Percentiles rank a stretch among this genome's conserved stretches.
These are phyloP conservation scores for Kryptolebias marmoratus DNA, from an alignment of 2,113 vertebrate species.

Conservation along the genomic window DNA sequence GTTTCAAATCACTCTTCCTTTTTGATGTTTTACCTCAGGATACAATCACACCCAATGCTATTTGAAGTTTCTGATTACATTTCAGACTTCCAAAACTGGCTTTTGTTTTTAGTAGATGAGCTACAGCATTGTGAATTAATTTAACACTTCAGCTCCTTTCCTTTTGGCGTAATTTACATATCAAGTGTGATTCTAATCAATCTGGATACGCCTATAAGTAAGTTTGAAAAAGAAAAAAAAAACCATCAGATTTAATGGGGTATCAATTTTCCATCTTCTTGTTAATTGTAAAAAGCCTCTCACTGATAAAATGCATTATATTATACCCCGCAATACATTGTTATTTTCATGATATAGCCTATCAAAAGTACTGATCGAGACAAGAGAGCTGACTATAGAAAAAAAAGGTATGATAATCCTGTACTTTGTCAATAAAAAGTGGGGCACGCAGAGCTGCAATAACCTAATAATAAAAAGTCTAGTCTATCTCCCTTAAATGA, in stretches of 20 bases:
- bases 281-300: slow-evolving; percentile 60
- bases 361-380: slow-evolving; percentile 44
- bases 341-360: slow-evolving; percentile 33
- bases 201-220: slow-evolving; percentile 58
- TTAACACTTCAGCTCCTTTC: slow-evolving; percentile 64
- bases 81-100: slow-evolving; percentile 47
- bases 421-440: slow-evolving; percentile 34
- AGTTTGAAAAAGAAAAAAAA: slow-evolving; percentile 22
- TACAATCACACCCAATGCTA: slow-evolving; percentile 43
- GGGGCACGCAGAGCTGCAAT: slow-evolving; percentile 32
- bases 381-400: slow-evolving; percentile 12
- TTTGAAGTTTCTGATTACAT: slow-evolving; percentile 49
- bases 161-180: slow-evolving; percentile 64
- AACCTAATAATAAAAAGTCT: slow-evolving; percentile 41
- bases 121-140: slow-evolving; percentile 59
- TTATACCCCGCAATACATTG: slow-evolving; percentile 33
- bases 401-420: slow-evolving; percentile 1
- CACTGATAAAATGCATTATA: slow-evolving; percentile 44
- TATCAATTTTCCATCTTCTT: slow-evolving; percentile 58
- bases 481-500: slow-evolving; percentile 28
- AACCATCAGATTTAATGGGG: slow-evolving; percentile 43
- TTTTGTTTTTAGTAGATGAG: slow-evolving; percentile 47
- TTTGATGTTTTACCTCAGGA: slow-evolving; percentile 42
- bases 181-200: slow-evolving; percentile 55
- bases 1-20: slow-evolving; percentile 19